Conservation (phyloP, 2,888 invertebrate species). For the Cataglyphis rosenhaueri region DNA sequence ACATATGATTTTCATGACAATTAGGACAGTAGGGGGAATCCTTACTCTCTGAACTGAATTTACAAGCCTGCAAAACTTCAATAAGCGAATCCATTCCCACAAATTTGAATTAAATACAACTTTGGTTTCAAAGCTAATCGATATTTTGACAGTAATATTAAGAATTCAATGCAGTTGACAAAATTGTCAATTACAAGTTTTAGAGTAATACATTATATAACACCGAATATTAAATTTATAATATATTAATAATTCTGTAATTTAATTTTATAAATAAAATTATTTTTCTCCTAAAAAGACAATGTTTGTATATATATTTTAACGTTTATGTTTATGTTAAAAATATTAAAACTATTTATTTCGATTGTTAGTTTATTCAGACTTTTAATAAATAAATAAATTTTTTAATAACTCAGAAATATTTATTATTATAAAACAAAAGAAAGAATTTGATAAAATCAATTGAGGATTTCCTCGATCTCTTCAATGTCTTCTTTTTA, state of each 20-base stretch:
- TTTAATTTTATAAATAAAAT: background rate
- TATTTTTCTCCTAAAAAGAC: background rate
- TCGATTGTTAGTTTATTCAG: background rate
- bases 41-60: slow-evolving; percentile 34
- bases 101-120: slow-evolving; percentile 14
- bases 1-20: slow-evolving; percentile 54
- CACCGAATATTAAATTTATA: background rate
- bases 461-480: background rate
- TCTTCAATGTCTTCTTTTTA: background rate
- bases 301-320: no score
- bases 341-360: no score
- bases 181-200: slow-evolving; percentile 20
- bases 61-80: slow-evolving; percentile 4
- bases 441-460: background rate
- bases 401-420: background rate
- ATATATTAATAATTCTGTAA: background rate
- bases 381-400: background rate
- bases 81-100: background rate
- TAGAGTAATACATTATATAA: background rate
- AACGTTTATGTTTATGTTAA: no score
- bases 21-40: slow-evolving; percentile 23
- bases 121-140: slow-evolving; percentile 2
- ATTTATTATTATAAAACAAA: background rate
- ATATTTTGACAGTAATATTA: slow-evolving; percentile 7
- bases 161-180: background rate